Conservation (phyloP, 1,140 invertebrate genomes). For the Caerostris extrusa region DNA sequence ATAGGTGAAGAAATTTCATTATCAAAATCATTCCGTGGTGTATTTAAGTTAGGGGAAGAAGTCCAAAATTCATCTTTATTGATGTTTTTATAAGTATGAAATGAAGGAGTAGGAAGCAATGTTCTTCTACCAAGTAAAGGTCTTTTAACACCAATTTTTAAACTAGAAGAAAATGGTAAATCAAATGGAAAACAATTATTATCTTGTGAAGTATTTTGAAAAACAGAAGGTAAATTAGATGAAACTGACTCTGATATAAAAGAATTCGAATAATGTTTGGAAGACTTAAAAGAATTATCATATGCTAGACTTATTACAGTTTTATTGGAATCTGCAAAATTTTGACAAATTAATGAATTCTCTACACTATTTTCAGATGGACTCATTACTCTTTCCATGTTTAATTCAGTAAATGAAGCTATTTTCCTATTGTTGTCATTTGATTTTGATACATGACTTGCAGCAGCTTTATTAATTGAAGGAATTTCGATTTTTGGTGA, state of each 20-base stretch:
- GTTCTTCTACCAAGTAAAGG: neutral
- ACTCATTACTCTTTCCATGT: neutral
- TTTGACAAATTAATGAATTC: neutral
- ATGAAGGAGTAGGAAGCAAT: neutral
- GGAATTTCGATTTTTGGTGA: conserved; percentile 46
- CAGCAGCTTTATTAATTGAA: neutral
- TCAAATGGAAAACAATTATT: neutral
- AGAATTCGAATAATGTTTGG: neutral
- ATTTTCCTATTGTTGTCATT: neutral
- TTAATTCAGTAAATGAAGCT: neutral
- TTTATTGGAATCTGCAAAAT: neutral
- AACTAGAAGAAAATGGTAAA: neutral
- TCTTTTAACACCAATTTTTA: neutral
- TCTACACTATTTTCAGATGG: neutral
- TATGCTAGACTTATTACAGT: neutral
- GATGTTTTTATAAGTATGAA: neutral
- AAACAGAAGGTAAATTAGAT: neutral
- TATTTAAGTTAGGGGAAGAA: neutral
- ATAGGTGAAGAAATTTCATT: neutral
- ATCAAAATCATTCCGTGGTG: neutral
- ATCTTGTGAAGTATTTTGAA: neutral
- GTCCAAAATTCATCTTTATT: neutral
- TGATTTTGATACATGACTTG: neutral
- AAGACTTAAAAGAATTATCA: neutral
- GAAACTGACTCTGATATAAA: neutral